Conservation (phyloP, 2,888 invertebrate genomes). For the Octonoba sinensis region DNA sequence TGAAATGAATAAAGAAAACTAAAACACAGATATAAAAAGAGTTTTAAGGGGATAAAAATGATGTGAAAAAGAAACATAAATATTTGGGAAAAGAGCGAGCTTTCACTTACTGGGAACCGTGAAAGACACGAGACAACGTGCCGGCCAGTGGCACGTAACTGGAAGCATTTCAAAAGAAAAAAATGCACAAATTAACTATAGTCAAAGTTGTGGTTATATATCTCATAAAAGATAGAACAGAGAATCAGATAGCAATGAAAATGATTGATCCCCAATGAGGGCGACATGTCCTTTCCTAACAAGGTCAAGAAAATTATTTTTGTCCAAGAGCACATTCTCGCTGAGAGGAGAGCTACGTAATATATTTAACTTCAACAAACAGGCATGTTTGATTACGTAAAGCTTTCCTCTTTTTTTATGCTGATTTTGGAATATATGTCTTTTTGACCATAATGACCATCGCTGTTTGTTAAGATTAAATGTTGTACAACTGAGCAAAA, state of each 20-base stretch:
- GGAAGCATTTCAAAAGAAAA: constrained; percentile 64
- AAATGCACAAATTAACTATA: constrained; percentile 14
- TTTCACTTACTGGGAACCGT: constrained; percentile 67
- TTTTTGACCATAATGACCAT: too few species aligned
- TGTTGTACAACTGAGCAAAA: too few species aligned
- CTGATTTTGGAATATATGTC: too few species aligned
- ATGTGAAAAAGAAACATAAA: constrained; percentile 42
- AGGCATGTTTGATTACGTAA: too few species aligned
- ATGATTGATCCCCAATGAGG: too few species aligned
- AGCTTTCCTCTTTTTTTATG: too few species aligned
- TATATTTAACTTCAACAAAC: too few species aligned
- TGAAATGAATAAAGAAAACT: constrained; percentile 28
- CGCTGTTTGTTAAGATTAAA: too few species aligned
- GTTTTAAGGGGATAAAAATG: constrained; percentile 43
- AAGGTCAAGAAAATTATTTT: too few species aligned
- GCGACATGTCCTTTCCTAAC: too few species aligned
- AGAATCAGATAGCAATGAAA: neutral
- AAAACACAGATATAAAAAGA: constrained; percentile 44
- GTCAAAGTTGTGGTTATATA: neutral
- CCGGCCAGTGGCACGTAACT: constrained; percentile 67
- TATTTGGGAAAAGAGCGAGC: constrained; percentile 59
- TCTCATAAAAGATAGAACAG: neutral
- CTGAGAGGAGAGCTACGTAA: too few species aligned
- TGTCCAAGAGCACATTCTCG: too few species aligned
- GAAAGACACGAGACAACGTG: constrained; percentile 67